Evolutionary conservation across 2,797 vertebrate species (phyloP), one percentile per base, ranked within the genome.

Genomic region (Epinephelus coioides): DNA sequence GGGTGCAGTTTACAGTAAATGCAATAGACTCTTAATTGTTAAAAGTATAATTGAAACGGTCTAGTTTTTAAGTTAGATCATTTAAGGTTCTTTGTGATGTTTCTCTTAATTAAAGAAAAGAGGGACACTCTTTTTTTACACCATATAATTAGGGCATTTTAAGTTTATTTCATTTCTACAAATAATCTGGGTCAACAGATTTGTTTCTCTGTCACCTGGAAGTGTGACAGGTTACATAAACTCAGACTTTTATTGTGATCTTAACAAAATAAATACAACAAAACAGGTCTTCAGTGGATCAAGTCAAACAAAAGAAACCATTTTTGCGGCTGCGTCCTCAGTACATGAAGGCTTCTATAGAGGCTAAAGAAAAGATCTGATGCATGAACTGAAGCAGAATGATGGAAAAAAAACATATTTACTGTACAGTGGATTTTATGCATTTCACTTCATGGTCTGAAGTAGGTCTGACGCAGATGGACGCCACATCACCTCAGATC

Each of bases 401-500:
- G 2, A 23, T 10, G 40, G 40, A 43, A 43, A 43, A 8, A 8
- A 43, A 43, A 43, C 11, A 53, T 13, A 53, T 53, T 53, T 13
- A 53, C n/a, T 53, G 4, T 12, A 5, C 4, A 53, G n/a, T 53
- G 11, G 3, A 12, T 13, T 53, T 43, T 43, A 10, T 43, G 40
- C 40, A 43, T 43, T 43, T 43, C 40, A 43, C 12, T 43, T 43
- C 9, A 43, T 12, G 40, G 40, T 1, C 34, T 34, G 34, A 34
- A 1, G 34, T 73, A 55, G 50, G 17, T 49, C 49, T 71, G 73
- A 74, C 4, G 51, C 65, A 76, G 47, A 46, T 19, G 46, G 46
- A 46, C 0, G 43, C 60, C 17, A 2, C 46, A 61, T 55, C 69
- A 62, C 62, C 50, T 57, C 46, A 17, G 72, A 72, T 76, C 57